Base-by-base conservation (phyloP, 2,888 invertebrate species). In the Neoitamus cyanurus region DNA sequence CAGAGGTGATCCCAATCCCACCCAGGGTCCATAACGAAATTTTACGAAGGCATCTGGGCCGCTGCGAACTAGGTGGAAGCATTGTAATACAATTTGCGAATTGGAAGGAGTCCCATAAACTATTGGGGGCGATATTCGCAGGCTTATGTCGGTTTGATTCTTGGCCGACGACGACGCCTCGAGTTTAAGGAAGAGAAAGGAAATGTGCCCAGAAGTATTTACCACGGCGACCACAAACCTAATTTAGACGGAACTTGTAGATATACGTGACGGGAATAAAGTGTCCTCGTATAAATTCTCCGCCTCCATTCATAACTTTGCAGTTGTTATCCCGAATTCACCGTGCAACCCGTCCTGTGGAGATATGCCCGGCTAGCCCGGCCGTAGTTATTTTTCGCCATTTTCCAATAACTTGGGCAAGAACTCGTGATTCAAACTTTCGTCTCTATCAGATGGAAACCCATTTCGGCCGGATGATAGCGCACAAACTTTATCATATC, bases 181-280 rank as follows among this genome's bases (percentile, higher is more conserved):
- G 31, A 13, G 15, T 78, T 48, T 78, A 58, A 78, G 78, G 58
- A 78, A 1, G 31, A 58, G 15, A 11, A 48, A 30, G 11, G 31
- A 48, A 42, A 78, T 78, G 78, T 70, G 84, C 34, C 84, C 68
- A 83, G 75, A 75, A 84, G 83, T 84, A 84, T 84, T 84, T 85
- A 73, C 85, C 84, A 83, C 83, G 80, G 72, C 83, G 69, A 73
- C 85, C 85, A 77, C 85, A 83, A 85, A 85, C 85, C 84, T 85
- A 85, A 85, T 85, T 85, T 85, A 73, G 78, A 83, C 69, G 83
- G 84, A 85, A 83, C 84, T 84, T 83, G 83, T 70, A 70, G 78
- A 42, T 84, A 72, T 73, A 85, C 85, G 85, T 85, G 85, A 85
- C 84, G 73, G 69, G 85, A 85, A 85, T 85, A 58, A 70, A 83